Evolutionary conservation across 2,888 invertebrate species (phyloP), one percentile per base, ranked within the genome.

Genomic region (Agrenia bidenticulata): DNA sequence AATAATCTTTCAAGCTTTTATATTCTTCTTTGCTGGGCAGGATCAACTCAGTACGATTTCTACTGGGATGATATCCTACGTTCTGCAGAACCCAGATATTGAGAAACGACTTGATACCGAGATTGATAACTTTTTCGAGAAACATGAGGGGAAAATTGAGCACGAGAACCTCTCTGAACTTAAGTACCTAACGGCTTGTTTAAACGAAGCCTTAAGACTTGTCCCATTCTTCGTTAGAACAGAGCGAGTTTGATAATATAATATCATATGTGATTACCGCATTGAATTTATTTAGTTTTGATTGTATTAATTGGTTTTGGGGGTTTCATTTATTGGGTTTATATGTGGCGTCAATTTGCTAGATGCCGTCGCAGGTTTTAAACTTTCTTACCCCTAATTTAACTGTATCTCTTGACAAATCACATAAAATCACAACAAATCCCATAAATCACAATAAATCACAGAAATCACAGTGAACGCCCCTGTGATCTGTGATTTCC

Each of bases 191-290:
- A 63, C 66, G 23, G 73, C 74, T 1, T 72, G 71, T 45, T 26
- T 74, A 11, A 67, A 26, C 9, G 76, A 76, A 61, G 13, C 65
- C 9, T 50, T 71, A 2, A 57, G 76, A 15, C 37, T 76, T n/a
- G 64, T 62, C 21, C 57, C 73, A 4, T 70, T 72, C 19, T 71
- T 76, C 39, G 60, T 62, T 17, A 60, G 73, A 19, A 39, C 64
- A 11, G 73, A 74, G 49, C 61, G 76, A 19, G 54, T 73, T 15
- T 74, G 74, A n/a, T n/a, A n/a, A n/a, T n/a, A n/a, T n/a, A n/a
- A n/a, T n/a, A n/a, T n/a, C n/a, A n/a, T n/a, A n/a, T n/a, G n/a
- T n/a, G n/a, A n/a, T n/a, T n/a, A n/a, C n/a, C n/a, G n/a, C n/a
- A n/a, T n/a, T n/a, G n/a, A n/a, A n/a, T n/a, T n/a, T n/a, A n/a